Evolutionary conservation across 35 echinoderm and acorn worm genomes (phyloP).

Genomic region (Hemicentrotus pulcherrimus): DNA sequence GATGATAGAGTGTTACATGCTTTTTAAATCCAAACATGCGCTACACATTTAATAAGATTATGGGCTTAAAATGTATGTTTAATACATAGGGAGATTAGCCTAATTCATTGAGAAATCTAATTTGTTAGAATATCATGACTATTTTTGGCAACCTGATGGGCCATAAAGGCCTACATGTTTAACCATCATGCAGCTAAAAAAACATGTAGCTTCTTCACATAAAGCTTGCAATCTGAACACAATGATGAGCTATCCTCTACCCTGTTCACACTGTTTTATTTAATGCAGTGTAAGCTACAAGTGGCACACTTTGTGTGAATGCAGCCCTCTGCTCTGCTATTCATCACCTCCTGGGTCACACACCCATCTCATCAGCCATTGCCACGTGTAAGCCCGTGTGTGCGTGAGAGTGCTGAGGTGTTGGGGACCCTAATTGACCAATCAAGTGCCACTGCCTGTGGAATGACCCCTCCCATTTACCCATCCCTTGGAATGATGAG

Average conservation of each 20-base stretch:
- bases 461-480: neutral
- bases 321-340: neutral
- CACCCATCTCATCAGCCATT: neutral
- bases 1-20: too few relatives aligned
- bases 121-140: neutral
- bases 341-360: neutral
- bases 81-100: neutral
- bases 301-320: neutral
- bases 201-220: neutral
- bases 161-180: too few relatives aligned
- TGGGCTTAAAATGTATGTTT: too few relatives aligned
- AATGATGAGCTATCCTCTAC: neutral
- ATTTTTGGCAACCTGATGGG: neutral
- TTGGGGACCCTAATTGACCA: constrained; percentile 28
- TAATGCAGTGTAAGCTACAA: neutral
- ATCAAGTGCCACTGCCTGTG: constrained; percentile 14
- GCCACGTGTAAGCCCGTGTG: constrained; percentile 26
- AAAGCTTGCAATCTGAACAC: neutral
- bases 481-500: neutral
- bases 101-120: neutral
- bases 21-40: too few relatives aligned
- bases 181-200: too few relatives aligned
- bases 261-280: neutral
- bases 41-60: too few relatives aligned
- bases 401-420: neutral